These are phyloP conservation scores for Paraescarpia echinospica DNA, from an alignment of 1,140 invertebrate species.

Conservation along the genomic window DNA sequence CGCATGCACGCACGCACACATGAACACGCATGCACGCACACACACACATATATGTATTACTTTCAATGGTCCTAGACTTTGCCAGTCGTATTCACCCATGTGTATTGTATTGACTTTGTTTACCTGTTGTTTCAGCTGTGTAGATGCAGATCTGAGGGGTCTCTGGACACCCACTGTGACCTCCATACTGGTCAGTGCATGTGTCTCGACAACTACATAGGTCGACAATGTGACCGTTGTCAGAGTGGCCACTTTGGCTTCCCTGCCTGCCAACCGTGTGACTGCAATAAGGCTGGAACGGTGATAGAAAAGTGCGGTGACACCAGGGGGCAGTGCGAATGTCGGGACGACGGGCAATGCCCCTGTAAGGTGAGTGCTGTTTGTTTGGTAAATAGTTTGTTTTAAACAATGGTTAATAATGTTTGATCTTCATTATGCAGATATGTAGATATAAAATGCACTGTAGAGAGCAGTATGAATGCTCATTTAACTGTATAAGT, in stretches of 20 bases:
- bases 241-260: slow-evolving; percentile 66
- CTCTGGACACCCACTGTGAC: slow-evolving; percentile 72
- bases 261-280: slow-evolving; percentile 85
- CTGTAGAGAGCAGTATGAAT: too few species aligned
- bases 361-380: slow-evolving; percentile 76
- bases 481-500: too few species aligned
- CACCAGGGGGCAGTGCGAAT: slow-evolving; percentile 66
- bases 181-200: slow-evolving; percentile 70
- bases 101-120: neutral
- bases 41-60: neutral
- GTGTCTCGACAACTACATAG: slow-evolving; percentile 84
- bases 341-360: slow-evolving; percentile 83
- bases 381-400: neutral
- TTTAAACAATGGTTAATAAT: neutral
- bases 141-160: slow-evolving; percentile 75
- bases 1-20: neutral
- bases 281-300: slow-evolving; percentile 84
- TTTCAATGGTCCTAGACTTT: neutral
- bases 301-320: slow-evolving; percentile 31
- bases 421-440: neutral
- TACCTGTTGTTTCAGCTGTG: slow-evolving; percentile 68
- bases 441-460: neutral
- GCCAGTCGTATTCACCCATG: neutral
- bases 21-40: neutral
- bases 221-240: slow-evolving; percentile 85